A percentile compares a stretch with the other conserved stretches of the same genome.
Conservation (phyloP, 1,140 invertebrate genomes). For the Apolygus lucorum region DNA sequence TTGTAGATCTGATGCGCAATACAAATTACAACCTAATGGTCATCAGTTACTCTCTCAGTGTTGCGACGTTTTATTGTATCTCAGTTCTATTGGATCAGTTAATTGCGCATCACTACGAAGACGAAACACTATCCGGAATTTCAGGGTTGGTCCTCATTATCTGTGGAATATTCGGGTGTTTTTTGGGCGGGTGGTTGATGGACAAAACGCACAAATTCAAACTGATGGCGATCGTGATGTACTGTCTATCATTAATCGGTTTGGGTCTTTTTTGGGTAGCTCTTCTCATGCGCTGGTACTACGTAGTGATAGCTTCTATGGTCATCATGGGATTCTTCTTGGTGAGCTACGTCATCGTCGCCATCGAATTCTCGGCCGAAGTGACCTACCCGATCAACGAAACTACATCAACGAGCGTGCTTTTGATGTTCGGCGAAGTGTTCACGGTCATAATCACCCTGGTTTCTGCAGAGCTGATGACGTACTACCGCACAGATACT, state of each 20-base stretch:
- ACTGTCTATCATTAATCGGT: too few species aligned
- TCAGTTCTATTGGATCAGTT: too few species aligned
- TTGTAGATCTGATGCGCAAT: too few species aligned
- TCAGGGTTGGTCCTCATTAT: conserved; percentile 82
- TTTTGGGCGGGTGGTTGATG: conserved; percentile 73
- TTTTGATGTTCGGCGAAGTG: conserved; percentile 58
- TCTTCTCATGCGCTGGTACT: too few species aligned
- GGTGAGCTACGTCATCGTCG: conserved; percentile 87
- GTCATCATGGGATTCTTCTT: conserved; percentile 90
- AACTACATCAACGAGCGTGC: conserved; percentile 76
- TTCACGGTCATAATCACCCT: conserved; percentile 15
- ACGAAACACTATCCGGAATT: conserved; percentile 52
- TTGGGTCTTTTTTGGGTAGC: too few species aligned
- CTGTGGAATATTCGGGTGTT: conserved; percentile 77
- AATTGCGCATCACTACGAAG: conserved; percentile 70
- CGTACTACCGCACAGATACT: too few species aligned
- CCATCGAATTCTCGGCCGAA: conserved; percentile 90
- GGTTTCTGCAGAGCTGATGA: too few species aligned
- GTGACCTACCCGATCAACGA: conserved; percentile 87
- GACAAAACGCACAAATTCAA: conserved; percentile 76
- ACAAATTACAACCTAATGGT: too few species aligned
- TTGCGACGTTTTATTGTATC: too few species aligned
- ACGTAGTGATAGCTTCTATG: too few species aligned
- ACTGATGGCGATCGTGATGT: too few species aligned
- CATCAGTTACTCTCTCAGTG: too few species aligned